Conservation (phyloP, 64 coral and sea anemone genomes). For the Dendronephthya gigantea region DNA sequence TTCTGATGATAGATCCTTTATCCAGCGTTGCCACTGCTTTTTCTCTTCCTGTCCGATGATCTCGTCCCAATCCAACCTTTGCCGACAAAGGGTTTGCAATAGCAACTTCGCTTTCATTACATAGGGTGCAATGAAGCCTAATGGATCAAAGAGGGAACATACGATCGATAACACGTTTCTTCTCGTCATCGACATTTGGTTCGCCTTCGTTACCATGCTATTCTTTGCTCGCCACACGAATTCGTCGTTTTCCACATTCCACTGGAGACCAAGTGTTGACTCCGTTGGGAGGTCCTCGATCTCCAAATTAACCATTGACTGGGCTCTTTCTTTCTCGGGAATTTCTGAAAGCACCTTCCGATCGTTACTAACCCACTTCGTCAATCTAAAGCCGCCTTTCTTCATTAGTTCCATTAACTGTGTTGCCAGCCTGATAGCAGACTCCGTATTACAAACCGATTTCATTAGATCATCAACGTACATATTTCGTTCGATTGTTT, state of each 20-base stretch:
- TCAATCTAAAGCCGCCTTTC: not conserved
- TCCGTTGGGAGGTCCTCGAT: not conserved
- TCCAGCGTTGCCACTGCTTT: not conserved
- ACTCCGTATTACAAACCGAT: not conserved
- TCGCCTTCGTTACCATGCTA: not conserved
- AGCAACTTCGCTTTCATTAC: not conserved
- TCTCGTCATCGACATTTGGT: not conserved
- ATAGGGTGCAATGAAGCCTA: not conserved
- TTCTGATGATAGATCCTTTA: not conserved
- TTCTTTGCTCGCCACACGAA: not conserved
- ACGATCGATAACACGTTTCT: not conserved
- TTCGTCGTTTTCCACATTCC: not conserved
- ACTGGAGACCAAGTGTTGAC: not conserved
- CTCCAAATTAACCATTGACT: not conserved
- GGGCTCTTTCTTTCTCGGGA: not conserved
- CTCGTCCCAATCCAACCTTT: not conserved
- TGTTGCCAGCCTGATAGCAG: not conserved
- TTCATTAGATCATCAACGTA: conserved; percentile 6
- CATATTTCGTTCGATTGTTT: not conserved
- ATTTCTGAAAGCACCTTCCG: not conserved
- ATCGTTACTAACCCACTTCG: not conserved
- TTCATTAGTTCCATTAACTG: too few species aligned
- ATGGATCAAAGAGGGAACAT: not conserved
- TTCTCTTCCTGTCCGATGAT: not conserved
- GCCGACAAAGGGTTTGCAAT: not conserved